These are phyloP conservation scores for Fragariocoptes setiger DNA, from an alignment of 1,140 invertebrate genomes.

Conservation along the genomic window DNA sequence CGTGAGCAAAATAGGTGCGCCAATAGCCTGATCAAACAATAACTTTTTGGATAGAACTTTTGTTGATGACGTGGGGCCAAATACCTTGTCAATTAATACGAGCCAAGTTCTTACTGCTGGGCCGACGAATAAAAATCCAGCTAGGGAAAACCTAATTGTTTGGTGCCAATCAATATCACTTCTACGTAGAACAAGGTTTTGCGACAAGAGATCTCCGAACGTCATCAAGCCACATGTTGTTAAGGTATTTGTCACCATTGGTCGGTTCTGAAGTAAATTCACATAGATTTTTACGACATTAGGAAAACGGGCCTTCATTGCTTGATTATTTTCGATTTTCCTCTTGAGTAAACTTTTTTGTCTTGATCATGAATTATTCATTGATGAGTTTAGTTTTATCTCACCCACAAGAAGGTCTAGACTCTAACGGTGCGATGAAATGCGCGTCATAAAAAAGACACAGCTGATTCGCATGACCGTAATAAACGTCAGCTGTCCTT, in stretches of 20 bases:
- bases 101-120: neutral
- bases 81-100: neutral
- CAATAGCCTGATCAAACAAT: neutral
- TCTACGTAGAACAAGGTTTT: neutral
- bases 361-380: too few species aligned
- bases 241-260: neutral
- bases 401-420: too few species aligned
- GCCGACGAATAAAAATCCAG: neutral
- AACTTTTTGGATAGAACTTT: neutral
- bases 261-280: neutral
- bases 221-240: neutral
- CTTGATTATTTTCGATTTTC: too few species aligned
- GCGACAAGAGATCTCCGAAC: neutral
- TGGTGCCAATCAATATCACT: neutral
- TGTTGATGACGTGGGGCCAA: neutral
- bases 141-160: neutral
- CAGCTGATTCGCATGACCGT: too few species aligned
- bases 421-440: too few species aligned
- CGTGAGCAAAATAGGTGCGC: neutral
- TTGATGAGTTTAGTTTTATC: too few species aligned
- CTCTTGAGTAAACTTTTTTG: too few species aligned
- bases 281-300: neutral
- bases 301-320: too few species aligned
- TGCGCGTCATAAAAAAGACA: too few species aligned
- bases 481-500: too few species aligned